Evolutionary conservation across 1,140 invertebrate species (phyloP).

Genomic region (Pogonognathellus flavescens): DNA sequence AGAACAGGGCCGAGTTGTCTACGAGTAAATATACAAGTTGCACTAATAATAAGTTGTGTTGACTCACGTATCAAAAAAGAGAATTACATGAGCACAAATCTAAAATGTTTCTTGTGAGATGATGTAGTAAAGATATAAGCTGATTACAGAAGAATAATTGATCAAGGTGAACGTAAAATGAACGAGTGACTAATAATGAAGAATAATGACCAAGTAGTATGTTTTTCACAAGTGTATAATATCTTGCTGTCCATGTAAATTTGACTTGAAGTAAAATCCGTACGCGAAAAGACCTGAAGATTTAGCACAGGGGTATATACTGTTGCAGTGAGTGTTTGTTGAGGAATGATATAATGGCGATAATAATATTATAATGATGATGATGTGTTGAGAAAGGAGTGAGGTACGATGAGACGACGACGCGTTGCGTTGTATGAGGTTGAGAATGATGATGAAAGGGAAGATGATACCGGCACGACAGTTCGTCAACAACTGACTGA

Average conservation of each 20-base stretch:
- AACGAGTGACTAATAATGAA: conserved; percentile 25
- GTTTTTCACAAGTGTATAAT: conserved; percentile 4
- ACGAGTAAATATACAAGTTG: neutral
- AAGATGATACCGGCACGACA: conserved; percentile 58
- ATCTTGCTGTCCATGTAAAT: neutral
- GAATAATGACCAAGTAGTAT: neutral
- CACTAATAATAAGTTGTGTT: neutral
- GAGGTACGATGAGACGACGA: conserved; percentile 31
- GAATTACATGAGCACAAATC: conserved; percentile 20
- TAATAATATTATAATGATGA: conserved; percentile 2
- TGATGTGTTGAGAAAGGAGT: conserved; percentile 15
- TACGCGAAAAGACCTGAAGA: neutral
- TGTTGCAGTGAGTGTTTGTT: neutral
- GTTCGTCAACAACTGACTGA: conserved; percentile 62
- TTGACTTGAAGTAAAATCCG: too few species aligned
- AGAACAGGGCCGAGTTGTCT: neutral
- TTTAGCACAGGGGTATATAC: neutral
- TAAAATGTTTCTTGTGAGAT: neutral
- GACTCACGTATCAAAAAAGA: neutral
- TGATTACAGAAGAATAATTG: conserved; percentile 33
- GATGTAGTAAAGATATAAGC: neutral
- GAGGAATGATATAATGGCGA: too few species aligned
- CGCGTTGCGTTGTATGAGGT: neutral
- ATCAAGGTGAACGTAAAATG: conserved; percentile 17
- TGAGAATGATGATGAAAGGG: conserved; percentile 25